A percentile compares a stretch with the other conserved stretches of the same genome.
Conservation (phyloP, 1,140 invertebrate species). For the Sarcophaga peregrina region DNA sequence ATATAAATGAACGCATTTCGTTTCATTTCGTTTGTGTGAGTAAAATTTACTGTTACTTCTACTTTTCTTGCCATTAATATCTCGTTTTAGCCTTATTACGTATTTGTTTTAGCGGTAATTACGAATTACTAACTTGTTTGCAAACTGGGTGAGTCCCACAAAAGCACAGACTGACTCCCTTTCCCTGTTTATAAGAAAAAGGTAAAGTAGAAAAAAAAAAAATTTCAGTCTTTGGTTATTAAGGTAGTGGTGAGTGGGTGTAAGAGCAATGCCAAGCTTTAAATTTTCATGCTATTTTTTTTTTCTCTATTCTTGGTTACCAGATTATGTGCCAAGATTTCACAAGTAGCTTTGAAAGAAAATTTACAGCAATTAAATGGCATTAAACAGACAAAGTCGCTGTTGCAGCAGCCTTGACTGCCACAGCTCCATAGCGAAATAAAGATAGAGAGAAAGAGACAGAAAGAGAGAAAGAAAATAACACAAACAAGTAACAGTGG, state of each 20-base stretch:
- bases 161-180: too few species aligned
- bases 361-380: slow-evolving; percentile 35
- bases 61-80: slow-evolving; percentile 28
- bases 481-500: not conserved
- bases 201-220: too few species aligned
- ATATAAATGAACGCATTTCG: not conserved
- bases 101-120: slow-evolving; percentile 38
- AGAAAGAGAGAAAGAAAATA: too few species aligned
- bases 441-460: too few species aligned
- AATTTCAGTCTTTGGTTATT: too few species aligned
- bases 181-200: too few species aligned
- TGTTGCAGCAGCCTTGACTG: too few species aligned
- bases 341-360: slow-evolving; percentile 10
- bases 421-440: too few species aligned
- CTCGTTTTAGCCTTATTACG: slow-evolving; percentile 34
- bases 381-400: not conserved
- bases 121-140: slow-evolving; percentile 32
- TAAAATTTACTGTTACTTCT: slow-evolving; percentile 9
- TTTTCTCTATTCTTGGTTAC: slow-evolving; percentile 1
- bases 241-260: too few species aligned
- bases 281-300: too few species aligned
- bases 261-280: too few species aligned
- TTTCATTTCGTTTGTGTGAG: not conserved
- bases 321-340: slow-evolving; percentile 35
- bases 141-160: not conserved